These are phyloP conservation scores for Diprion similis DNA, from an alignment of 1,140 invertebrate species.

Conservation along the genomic window DNA sequence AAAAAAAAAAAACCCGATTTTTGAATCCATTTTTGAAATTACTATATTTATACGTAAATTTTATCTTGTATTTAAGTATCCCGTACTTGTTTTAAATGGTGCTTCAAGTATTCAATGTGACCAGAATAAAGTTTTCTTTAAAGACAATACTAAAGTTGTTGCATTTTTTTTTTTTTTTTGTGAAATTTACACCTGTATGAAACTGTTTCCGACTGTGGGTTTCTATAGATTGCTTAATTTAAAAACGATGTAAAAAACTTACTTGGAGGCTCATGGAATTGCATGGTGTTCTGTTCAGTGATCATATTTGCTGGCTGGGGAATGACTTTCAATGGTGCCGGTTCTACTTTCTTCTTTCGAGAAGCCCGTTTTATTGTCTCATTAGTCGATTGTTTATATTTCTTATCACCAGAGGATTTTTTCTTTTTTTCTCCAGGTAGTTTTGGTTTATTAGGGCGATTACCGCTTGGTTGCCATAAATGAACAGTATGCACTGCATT, in stretches of 20 bases:
- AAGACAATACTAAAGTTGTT: not conserved
- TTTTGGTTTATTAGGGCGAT: conserved; percentile 55
- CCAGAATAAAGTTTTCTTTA: too few species aligned
- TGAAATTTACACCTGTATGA: conserved; percentile 17
- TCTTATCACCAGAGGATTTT: conserved; percentile 37
- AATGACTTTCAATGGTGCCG: conserved; percentile 28
- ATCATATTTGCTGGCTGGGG: conserved; percentile 36
- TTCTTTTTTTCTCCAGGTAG: conserved; percentile 42
- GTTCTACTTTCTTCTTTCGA: conserved; percentile 31
- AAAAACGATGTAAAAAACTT: conserved; percentile 16
- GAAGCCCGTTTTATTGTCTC: conserved; percentile 16
- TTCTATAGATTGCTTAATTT: too few species aligned
- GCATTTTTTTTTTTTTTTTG: conserved; percentile 22
- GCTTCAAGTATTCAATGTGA: too few species aligned
- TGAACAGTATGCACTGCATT: conserved; percentile 58
- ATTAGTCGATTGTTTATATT: conserved; percentile 25
- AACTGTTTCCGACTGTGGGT: not conserved
- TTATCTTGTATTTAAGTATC: too few species aligned
- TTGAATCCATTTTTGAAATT: too few species aligned
- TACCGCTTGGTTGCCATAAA: conserved; percentile 58
- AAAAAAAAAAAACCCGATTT: too few species aligned
- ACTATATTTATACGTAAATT: too few species aligned
- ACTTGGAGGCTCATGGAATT: conserved; percentile 44
- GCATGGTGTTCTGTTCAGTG: conserved; percentile 33
- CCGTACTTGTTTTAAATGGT: too few species aligned